Percentiles rank a stretch among this genome's conserved stretches.
Evolutionary conservation across 2,888 invertebrate species (phyloP).

Genomic region (Tholera decimalis): DNA sequence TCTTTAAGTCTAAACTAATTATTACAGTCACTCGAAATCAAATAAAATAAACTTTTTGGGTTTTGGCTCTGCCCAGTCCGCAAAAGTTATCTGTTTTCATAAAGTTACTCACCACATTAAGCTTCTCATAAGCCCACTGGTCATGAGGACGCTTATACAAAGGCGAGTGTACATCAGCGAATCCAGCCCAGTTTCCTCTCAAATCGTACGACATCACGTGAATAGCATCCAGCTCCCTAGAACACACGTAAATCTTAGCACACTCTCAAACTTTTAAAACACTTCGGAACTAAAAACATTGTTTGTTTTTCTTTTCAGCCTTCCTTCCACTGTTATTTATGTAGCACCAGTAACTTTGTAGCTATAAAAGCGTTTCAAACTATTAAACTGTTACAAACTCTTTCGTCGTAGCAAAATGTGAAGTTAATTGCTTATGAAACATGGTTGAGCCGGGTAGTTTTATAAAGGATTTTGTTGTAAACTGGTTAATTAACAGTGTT

Average conservation of each 20-base stretch:
- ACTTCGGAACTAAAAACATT: constrained; percentile 45
- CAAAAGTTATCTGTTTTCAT: neutral
- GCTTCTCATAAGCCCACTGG: constrained; percentile 97
- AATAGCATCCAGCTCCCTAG: constrained; percentile 94
- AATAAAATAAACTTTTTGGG: too few relatives aligned
- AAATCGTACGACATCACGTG: constrained; percentile 97
- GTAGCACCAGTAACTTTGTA: constrained; percentile 43
- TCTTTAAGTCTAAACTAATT: too few relatives aligned
- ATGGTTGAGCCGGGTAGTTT: constrained; percentile 12
- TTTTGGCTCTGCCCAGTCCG: too few relatives aligned
- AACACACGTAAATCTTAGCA: constrained; percentile 59
- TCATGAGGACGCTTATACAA: constrained; percentile 96
- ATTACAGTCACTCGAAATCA: too few relatives aligned
- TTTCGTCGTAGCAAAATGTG: constrained; percentile 32
- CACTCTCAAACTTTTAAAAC: constrained; percentile 35
- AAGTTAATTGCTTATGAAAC: constrained; percentile 28
- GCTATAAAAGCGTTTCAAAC: constrained; percentile 53
- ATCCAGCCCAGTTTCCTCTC: constrained; percentile 97
- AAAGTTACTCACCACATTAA: constrained; percentile 95
- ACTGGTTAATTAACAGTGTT: neutral
- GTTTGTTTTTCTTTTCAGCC: constrained; percentile 54
- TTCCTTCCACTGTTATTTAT: constrained; percentile 54
- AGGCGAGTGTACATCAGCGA: constrained; percentile 97
- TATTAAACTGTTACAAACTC: constrained; percentile 51
- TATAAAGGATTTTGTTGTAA: constrained; percentile 12